Evolutionary conservation across 2,888 invertebrate genomes (phyloP).

Genomic region (Phrixothrix hirtus): DNA sequence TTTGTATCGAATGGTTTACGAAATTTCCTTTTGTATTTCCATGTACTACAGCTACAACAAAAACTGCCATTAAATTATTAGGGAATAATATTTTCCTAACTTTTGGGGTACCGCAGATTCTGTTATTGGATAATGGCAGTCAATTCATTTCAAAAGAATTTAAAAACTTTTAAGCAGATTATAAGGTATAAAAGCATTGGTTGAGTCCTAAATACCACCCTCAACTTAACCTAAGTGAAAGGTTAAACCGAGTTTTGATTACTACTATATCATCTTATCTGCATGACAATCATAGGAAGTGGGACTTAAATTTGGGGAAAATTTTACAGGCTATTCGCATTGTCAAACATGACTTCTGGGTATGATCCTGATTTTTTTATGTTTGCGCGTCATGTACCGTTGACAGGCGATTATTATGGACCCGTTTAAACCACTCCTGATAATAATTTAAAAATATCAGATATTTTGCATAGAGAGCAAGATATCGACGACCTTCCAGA

Average conservation of each 20-base stretch:
- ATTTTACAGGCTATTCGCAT: background rate
- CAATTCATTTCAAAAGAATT: too few relatives aligned
- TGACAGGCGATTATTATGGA: background rate
- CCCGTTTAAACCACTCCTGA: too few relatives aligned
- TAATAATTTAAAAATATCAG: too few relatives aligned
- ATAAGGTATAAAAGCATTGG: slow-evolving; percentile 1
- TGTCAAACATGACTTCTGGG: background rate
- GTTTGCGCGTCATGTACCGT: background rate
- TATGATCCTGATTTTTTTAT: background rate
- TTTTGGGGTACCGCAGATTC: slow-evolving; percentile 1
- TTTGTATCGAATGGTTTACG: background rate
- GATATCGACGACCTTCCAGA: too few relatives aligned
- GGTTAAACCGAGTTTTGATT: background rate
- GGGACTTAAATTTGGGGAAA: background rate
- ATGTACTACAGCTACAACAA: background rate
- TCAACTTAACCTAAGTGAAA: background rate
- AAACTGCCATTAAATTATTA: background rate
- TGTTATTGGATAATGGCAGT: background rate
- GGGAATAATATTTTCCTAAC: background rate
- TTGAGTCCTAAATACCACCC: background rate
- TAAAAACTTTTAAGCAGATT: background rate
- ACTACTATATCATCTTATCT: background rate
- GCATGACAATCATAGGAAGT: background rate
- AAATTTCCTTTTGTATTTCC: background rate
- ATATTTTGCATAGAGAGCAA: too few relatives aligned